phyloP scores from a whole-genome alignment of 2,888 invertebrate genomes.

The Athalia cordata region DNA sequence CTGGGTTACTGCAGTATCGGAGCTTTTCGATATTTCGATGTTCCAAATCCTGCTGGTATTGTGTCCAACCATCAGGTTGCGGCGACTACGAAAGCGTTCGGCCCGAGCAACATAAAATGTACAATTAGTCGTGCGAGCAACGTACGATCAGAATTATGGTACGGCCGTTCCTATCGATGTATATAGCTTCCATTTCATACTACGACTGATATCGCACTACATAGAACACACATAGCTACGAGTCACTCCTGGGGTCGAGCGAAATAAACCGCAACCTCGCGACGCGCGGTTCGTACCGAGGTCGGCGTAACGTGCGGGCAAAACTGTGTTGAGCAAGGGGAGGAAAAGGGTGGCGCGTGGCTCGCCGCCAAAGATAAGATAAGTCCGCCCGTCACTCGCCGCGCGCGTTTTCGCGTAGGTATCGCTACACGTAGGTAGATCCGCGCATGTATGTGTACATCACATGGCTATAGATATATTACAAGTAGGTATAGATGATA shows the following conservation, averaged over 20 bases:
- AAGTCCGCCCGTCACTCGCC: constrained; percentile 21
- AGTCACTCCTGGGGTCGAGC: neutral
- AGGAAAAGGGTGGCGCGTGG: constrained; percentile 30
- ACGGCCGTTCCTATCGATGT: too few relatives aligned
- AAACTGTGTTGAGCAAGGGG: neutral
- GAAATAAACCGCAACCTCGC: constrained; percentile 35
- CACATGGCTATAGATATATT: neutral
- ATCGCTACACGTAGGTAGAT: neutral
- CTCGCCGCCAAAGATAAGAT: constrained; percentile 44
- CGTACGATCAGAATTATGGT: too few relatives aligned
- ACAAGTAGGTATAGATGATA: neutral
- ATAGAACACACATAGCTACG: too few relatives aligned
- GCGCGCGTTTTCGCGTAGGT: constrained; percentile 1
- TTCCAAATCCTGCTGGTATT: too few relatives aligned
- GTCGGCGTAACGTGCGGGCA: neutral
- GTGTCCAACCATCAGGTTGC: too few relatives aligned
- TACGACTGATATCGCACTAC: too few relatives aligned
- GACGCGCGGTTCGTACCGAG: constrained; percentile 1
- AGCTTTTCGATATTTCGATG: too few relatives aligned
- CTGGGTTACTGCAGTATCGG: too few relatives aligned
- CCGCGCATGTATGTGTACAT: neutral
- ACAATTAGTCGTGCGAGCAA: too few relatives aligned
- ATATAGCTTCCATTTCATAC: too few relatives aligned
- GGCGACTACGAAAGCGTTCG: too few relatives aligned
- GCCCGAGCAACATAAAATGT: too few relatives aligned